phyloP scores from a whole-genome alignment of 2,113 vertebrate genomes.

The rabbit (Oryctolagus cuniculus) region DNA sequence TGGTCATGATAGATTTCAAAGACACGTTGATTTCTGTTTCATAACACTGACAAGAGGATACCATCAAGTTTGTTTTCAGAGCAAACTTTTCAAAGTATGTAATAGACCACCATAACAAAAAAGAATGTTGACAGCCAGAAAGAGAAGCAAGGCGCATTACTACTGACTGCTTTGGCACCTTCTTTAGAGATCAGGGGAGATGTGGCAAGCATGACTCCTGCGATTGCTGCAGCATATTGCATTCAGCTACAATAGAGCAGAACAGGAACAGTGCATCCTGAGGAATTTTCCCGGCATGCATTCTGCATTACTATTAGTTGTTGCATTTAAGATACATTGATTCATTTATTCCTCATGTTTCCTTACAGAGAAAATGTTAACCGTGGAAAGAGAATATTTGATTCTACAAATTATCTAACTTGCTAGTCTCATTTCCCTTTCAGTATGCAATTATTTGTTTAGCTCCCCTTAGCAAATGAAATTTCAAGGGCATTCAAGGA shows the following conservation, averaged over 20 bases:
- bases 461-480: conserved; percentile 89
- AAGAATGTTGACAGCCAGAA: conserved; percentile 78
- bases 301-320: conserved; percentile 88
- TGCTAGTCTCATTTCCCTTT: conserved; percentile 85
- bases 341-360: conserved; percentile 85
- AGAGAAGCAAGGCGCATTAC: conserved; percentile 82
- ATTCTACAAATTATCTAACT: conserved; percentile 89
- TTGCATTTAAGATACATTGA: conserved; percentile 85
- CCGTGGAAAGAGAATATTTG: conserved; percentile 86
- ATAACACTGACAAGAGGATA: conserved; percentile 64
- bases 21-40: conserved; percentile 32
- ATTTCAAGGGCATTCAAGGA: conserved; percentile 91
- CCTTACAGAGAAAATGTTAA: conserved; percentile 85
- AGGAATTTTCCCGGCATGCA: conserved; percentile 87
- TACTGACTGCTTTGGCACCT: conserved; percentile 72
- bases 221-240: conserved; percentile 81
- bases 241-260: conserved; percentile 84
- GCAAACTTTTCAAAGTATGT: conserved; percentile 84
- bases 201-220: conserved; percentile 84
- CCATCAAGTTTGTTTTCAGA: conserved; percentile 79
- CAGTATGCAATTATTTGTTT: conserved; percentile 91
- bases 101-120: conserved; percentile 59
- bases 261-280: conserved; percentile 84
- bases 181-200: conserved; percentile 85
- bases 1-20: conserved; percentile 73